Conservation (phyloP, 2,888 invertebrate species). For the Thereva unica region DNA sequence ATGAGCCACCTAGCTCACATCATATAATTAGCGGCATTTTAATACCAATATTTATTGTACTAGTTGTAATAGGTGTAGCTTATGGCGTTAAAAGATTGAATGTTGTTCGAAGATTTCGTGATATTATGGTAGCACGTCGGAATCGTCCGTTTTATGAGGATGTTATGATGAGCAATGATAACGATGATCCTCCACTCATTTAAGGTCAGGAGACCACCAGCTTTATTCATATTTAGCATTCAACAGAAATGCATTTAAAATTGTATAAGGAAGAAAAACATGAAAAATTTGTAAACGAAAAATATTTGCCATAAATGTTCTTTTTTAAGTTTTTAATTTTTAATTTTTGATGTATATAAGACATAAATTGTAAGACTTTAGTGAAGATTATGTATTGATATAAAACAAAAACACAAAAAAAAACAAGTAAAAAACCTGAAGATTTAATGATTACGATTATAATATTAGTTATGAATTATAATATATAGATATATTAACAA, state of each 20-base stretch:
- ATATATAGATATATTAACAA: constrained; percentile 11
- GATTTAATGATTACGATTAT: constrained; percentile 18
- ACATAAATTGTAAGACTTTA: no score
- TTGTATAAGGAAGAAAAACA: constrained; percentile 2
- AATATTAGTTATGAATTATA: constrained; percentile 8
- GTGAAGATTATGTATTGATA: background rate
- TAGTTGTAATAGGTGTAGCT: constrained; percentile 44
- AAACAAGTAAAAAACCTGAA: background rate
- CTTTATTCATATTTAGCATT: background rate
- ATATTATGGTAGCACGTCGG: constrained; percentile 45
- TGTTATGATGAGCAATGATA: constrained; percentile 48
- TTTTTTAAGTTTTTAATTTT: constrained; percentile 4
- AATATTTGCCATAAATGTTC: constrained; percentile 29
- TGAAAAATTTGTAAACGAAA: constrained; percentile 12
- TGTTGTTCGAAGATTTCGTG: constrained; percentile 44
- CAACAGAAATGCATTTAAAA: no score
- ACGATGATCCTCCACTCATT: constrained; percentile 47
- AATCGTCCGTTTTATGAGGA: constrained; percentile 47
- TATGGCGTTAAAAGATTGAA: constrained; percentile 45
- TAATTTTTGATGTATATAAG: constrained; percentile 17
- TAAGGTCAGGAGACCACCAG: constrained; percentile 40
- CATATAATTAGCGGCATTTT: constrained; percentile 47
- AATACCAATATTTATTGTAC: constrained; percentile 45
- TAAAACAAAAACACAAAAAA: constrained; percentile 11
- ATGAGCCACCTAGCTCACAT: constrained; percentile 43